Evolutionary conservation across 2,888 invertebrate species (phyloP), one percentile per base, ranked within the genome.

Genomic region (Caenorhabditis imperialis): DNA sequence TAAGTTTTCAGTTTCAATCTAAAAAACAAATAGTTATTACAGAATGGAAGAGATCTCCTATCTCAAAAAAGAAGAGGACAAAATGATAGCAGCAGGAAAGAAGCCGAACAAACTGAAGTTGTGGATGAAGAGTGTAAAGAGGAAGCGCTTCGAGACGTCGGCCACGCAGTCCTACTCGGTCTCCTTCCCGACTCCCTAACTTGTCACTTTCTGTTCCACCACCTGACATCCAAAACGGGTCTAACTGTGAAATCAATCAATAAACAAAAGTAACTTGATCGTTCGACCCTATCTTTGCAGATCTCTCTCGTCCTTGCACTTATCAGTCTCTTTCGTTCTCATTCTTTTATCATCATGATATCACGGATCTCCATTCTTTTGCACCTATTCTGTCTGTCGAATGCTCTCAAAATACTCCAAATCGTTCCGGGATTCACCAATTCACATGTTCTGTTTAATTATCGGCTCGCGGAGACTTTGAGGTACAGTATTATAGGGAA

Each of bases 341-440:
- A 27, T 53, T 45, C 38, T 54, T 55, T 55, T 55, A 55, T 65
- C 55, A 40, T 55, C 54, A 55, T 65, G 47, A 6, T 44, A 6
- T 40, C 18, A 3, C 8, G 5, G 5, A 3, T 40, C 6, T 16
- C 40, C 40, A 40, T n/a, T n/a, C n/a, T n/a, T n/a, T n/a, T n/a
- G n/a, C n/a, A n/a, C n/a, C n/a, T n/a, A n/a, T n/a, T n/a, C n/a
- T n/a, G n/a, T n/a, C n/a, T n/a, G n/a, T n/a, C n/a, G n/a, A n/a
- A n/a, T n/a, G n/a, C n/a, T n/a, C 61, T 74, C 30, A 50, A 65
- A 23, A 85, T 86, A 27, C 79, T 86, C 3, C 86, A 86, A 81
- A 85, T 86, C 48, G 87, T 87, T 5, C 86, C 86, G 0, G 86
- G 86, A 54, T 86, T 86, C 75, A 86, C 86, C 1, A 87, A 87